These are phyloP conservation scores for Pantherophis vulpinus DNA, from an alignment of 2,797 vertebrate species.

Conservation along the genomic window DNA sequence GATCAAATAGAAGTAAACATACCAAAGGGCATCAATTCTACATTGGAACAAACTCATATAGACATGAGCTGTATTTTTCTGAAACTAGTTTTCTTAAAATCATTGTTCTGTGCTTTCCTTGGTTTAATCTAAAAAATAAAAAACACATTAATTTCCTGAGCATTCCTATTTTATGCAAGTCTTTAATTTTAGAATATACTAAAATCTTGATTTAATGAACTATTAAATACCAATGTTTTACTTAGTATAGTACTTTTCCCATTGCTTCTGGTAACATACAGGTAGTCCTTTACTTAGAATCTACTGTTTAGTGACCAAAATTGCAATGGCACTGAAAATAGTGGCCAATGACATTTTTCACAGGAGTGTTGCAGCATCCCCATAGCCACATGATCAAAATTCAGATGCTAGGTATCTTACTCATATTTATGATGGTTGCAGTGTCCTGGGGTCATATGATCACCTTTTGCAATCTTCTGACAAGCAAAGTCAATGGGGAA, in stretches of 20 bases:
- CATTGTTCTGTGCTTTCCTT: background rate
- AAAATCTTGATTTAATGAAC: background rate
- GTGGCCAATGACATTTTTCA: background rate
- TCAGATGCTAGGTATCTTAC: background rate
- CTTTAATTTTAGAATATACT: background rate
- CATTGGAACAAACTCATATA: background rate
- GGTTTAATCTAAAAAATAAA: background rate
- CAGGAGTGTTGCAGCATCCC: accelerated
- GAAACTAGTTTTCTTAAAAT: background rate
- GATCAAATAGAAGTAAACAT: background rate
- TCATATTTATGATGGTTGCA: background rate
- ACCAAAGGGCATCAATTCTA: background rate
- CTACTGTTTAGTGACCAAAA: background rate
- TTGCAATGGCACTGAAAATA: background rate
- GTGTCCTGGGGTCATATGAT: background rate
- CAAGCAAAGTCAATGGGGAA: background rate
- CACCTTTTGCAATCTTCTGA: background rate
- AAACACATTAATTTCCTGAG: background rate
- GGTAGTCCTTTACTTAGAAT: background rate
- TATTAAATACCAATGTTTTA: background rate
- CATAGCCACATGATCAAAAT: background rate
- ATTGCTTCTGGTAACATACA: background rate
- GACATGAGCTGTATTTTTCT: background rate
- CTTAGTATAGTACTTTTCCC: background rate
- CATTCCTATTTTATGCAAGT: background rate